Conservation (phyloP, 2,888 invertebrate species). For the Acleris laterana region DNA sequence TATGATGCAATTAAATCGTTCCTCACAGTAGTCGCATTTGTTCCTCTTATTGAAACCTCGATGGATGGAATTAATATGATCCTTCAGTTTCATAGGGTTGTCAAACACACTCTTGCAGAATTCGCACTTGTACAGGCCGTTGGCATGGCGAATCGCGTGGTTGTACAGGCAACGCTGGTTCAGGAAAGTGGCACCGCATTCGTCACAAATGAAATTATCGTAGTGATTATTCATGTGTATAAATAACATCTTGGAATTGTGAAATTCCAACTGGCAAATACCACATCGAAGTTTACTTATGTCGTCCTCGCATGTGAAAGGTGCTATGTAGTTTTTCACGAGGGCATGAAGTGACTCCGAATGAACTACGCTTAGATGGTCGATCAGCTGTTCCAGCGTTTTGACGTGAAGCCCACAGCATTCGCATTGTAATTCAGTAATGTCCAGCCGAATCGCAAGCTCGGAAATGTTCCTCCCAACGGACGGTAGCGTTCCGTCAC, state of each 20-base stretch:
- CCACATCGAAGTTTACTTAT: constrained; percentile 47
- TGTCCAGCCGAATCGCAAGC: constrained; percentile 38
- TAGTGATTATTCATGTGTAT: constrained; percentile 63
- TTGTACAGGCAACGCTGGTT: constrained; percentile 51
- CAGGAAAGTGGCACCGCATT: constrained; percentile 58
- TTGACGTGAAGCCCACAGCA: constrained; percentile 40
- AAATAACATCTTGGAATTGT: constrained; percentile 55
- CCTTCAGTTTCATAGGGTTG: constrained; percentile 65
- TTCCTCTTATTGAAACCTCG: constrained; percentile 51
- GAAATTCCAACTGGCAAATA: constrained; percentile 49
- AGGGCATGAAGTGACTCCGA: constrained; percentile 48
- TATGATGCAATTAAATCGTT: constrained; percentile 43
- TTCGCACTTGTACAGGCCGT: constrained; percentile 60
- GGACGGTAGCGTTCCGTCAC: constrained; percentile 3
- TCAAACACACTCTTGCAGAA: constrained; percentile 73
- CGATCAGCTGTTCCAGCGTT: constrained; percentile 46
- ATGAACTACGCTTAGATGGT: constrained; percentile 52
- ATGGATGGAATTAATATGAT: constrained; percentile 70
- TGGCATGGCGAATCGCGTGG: constrained; percentile 58
- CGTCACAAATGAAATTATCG: constrained; percentile 55
- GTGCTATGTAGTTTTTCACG: constrained; percentile 52
- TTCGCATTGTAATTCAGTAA: constrained; percentile 36
- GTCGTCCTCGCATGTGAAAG: constrained; percentile 56
- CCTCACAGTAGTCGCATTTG: constrained; percentile 59
- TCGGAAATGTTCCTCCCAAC: constrained; percentile 19